A percentile compares a stretch with the other conserved stretches of the same genome.
Conservation (phyloP, 2,888 invertebrate species). For the Metalampra italica region DNA sequence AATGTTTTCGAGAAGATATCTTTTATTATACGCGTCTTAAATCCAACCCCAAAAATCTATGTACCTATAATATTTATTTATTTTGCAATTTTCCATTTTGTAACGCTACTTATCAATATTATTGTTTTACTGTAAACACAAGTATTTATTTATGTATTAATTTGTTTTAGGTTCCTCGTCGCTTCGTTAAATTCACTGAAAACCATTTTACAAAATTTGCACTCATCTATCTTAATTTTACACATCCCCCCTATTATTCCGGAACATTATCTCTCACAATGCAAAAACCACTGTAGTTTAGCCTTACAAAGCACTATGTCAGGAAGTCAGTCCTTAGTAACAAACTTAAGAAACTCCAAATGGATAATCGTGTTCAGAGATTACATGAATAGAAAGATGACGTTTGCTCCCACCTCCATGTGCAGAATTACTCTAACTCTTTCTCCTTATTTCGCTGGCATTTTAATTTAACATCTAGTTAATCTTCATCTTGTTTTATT, state of each 20-base stretch:
- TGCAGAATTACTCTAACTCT: slow-evolving; percentile 59
- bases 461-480: slow-evolving; percentile 47
- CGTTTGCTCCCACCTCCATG: slow-evolving; percentile 67
- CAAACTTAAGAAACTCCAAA: slow-evolving; percentile 39
- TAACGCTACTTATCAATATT: background rate
- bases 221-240: slow-evolving; percentile 48
- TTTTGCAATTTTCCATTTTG: background rate
- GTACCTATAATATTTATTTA: background rate
- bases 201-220: slow-evolving; percentile 45
- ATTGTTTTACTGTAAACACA: no score
- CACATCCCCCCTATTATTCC: slow-evolving; percentile 47
- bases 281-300: slow-evolving; percentile 41
- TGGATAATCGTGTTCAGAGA: slow-evolving; percentile 61
- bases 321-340: slow-evolving; percentile 36
- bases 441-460: slow-evolving; percentile 65
- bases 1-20: no score
- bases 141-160: slow-evolving; percentile 6
- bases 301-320: slow-evolving; percentile 36
- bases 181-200: slow-evolving; percentile 55
- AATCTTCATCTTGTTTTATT: slow-evolving; percentile 11
- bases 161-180: slow-evolving; percentile 75
- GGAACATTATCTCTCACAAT: slow-evolving; percentile 37
- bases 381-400: slow-evolving; percentile 71
- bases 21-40: no score
- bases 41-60: background rate